Percentiles rank a stretch among this genome's conserved stretches.
Evolutionary conservation across 2,888 invertebrate species (phyloP).

Genomic region (Timandra comae): DNA sequence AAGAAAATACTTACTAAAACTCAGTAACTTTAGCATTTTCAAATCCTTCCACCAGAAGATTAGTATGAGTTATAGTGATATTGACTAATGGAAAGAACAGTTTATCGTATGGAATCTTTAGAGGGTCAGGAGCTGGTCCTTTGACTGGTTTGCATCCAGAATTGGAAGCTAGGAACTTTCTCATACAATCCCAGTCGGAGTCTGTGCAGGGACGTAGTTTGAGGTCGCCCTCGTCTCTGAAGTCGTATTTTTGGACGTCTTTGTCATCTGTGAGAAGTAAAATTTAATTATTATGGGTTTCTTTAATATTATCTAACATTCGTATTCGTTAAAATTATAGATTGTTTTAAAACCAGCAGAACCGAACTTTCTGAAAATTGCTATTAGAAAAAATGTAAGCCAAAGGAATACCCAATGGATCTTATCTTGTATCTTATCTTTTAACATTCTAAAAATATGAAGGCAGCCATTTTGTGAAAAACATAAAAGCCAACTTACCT

Average conservation of each 20-base stretch:
- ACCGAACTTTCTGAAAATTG: no score
- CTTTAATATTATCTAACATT: no score
- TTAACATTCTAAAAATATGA: no score
- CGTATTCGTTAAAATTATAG: no score
- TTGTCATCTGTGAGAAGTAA: no score
- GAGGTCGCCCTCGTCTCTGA: neutral
- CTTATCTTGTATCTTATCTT: no score
- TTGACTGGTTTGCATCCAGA: constrained; percentile 16
- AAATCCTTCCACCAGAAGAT: constrained; percentile 22
- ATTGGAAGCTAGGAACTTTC: constrained; percentile 17
- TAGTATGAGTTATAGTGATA: constrained; percentile 16
- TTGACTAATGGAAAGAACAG: constrained; percentile 20
- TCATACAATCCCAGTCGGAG: constrained; percentile 25
- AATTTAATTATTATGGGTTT: no score
- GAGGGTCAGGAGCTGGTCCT: constrained; percentile 16
- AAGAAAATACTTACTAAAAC: constrained; percentile 29
- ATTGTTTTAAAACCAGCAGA: no score
- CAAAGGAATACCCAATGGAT: no score
- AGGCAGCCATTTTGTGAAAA: no score
- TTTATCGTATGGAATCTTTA: constrained; percentile 7
- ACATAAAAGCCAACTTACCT: no score
- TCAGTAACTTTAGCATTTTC: constrained; percentile 28
- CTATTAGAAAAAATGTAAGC: no score
- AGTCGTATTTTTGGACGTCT: neutral
- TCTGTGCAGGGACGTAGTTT: constrained; percentile 22